Percentiles rank a stretch among this genome's conserved stretches.
Evolutionary conservation across 2,797 vertebrate genomes (phyloP).

Genomic region (Macroramphosus scolopax): DNA sequence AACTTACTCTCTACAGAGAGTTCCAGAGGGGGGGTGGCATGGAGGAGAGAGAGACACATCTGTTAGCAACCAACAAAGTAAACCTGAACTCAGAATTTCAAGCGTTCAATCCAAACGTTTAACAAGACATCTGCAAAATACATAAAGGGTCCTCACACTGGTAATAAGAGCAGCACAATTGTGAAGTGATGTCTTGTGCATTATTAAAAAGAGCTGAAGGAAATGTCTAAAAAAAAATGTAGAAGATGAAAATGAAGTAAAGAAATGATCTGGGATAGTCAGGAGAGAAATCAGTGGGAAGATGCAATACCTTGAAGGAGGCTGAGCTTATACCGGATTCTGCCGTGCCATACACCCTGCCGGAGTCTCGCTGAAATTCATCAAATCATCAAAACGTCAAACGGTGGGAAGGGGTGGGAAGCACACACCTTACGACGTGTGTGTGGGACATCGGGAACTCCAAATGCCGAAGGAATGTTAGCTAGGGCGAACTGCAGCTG

Average conservation of each 20-base stretch:
- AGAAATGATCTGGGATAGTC: constrained; percentile 32
- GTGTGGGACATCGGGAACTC: constrained; percentile 47
- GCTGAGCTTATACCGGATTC: constrained; percentile 88
- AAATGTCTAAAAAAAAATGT: constrained; percentile 13
- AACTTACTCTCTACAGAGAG: constrained; percentile 98
- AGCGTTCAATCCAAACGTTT: constrained; percentile 4
- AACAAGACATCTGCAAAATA: constrained; percentile 9
- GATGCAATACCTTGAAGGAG: constrained; percentile 84
- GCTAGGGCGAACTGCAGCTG: constrained; percentile 58
- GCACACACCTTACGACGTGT: constrained; percentile 61
- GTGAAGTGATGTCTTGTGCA: constrained; percentile 26
- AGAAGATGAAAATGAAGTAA: constrained; percentile 15
- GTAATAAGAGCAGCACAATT: constrained; percentile 8
- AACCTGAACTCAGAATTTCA: constrained; percentile 11
- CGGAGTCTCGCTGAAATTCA: constrained; percentile 84
- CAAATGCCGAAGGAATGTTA: constrained; percentile 60
- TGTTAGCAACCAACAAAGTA: constrained; percentile 81
- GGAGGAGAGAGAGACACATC: constrained; percentile 86
- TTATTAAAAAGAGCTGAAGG: constrained; percentile 17
- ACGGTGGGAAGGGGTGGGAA: constrained; percentile 48
- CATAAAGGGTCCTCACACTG: constrained; percentile 4
- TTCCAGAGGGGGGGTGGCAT: constrained; percentile 89
- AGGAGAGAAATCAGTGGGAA: constrained; percentile 59
- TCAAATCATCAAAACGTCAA: constrained; percentile 74
- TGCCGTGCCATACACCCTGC: constrained; percentile 83